Percentiles rank a stretch among this genome's conserved stretches.
Conservation (phyloP, 1,140 invertebrate species). For the Lepeophtheirus salmonis region DNA sequence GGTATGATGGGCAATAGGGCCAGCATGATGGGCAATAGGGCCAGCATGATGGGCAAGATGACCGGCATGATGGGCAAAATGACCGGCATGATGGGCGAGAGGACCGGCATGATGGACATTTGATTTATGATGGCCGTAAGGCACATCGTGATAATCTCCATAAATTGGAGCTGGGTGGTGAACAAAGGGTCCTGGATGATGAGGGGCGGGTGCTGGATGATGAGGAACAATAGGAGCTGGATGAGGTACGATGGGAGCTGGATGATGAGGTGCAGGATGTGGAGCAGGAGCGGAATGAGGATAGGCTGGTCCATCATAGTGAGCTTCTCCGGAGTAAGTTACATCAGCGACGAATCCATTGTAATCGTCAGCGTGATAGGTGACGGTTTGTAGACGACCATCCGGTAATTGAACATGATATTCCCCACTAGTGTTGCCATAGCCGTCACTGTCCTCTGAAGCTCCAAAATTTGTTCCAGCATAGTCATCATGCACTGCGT, state of each 20-base stretch:
- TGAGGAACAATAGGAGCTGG: background rate
- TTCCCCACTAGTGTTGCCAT: slow-evolving; percentile 23
- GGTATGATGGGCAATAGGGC: background rate
- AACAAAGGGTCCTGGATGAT: background rate
- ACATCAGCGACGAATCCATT: slow-evolving; percentile 55
- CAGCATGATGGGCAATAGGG: background rate
- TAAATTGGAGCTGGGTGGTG: background rate
- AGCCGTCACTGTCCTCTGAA: slow-evolving; percentile 25
- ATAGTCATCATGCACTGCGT: slow-evolving; percentile 26
- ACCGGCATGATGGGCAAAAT: background rate
- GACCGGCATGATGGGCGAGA: too few relatives aligned
- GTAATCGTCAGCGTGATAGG: slow-evolving; percentile 55
- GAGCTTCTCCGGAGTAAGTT: slow-evolving; percentile 20
- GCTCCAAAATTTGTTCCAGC: slow-evolving; percentile 25
- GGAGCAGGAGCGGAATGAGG: background rate
- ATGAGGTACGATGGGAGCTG: background rate
- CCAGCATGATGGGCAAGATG: background rate
- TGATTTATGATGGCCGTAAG: background rate
- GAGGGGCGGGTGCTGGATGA: background rate
- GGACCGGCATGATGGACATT: background rate
- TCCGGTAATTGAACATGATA: slow-evolving; percentile 25
- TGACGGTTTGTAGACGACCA: slow-evolving; percentile 22
- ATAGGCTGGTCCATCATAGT: background rate
- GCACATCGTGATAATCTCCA: background rate
- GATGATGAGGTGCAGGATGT: background rate